A percentile compares a stretch with the other conserved stretches of the same genome.
phyloP scores from a whole-genome alignment of 2,797 vertebrate species.

The Diplodus puntazzo region DNA sequence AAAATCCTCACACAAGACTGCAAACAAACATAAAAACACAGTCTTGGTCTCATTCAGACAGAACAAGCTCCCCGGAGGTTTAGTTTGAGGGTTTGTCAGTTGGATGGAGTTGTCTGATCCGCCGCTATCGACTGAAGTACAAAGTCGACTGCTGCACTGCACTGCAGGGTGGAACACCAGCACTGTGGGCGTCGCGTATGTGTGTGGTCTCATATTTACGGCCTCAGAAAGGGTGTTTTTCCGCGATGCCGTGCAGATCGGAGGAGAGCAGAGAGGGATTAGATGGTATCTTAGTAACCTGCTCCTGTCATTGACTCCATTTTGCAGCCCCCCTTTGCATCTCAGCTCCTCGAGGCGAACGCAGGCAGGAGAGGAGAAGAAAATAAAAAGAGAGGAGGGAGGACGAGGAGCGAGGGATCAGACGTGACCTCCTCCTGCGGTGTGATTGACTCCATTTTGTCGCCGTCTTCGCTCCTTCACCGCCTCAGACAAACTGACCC shows the following conservation, averaged over 20 bases:
- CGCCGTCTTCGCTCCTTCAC: background rate
- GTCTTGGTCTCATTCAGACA: slow-evolving; percentile 25
- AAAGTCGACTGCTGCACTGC: slow-evolving; percentile 27
- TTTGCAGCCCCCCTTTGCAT: slow-evolving; percentile 42
- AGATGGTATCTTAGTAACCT: slow-evolving; percentile 60
- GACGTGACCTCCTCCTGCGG: slow-evolving; percentile 6
- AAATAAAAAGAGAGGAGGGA: background rate
- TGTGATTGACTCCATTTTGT: slow-evolving; percentile 38
- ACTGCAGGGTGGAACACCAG: slow-evolving; percentile 24
- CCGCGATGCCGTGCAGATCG: background rate
- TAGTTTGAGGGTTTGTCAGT: slow-evolving; percentile 38
- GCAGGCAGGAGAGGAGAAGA: slow-evolving; percentile 1
- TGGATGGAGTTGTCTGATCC: slow-evolving; percentile 55
- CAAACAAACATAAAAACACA: slow-evolving; percentile 39
- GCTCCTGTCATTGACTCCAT: slow-evolving; percentile 56
- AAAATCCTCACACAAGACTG: slow-evolving; percentile 18
- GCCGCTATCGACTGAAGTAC: slow-evolving; percentile 50
- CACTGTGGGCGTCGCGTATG: slow-evolving; percentile 10
- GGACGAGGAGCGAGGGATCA: slow-evolving; percentile 6
- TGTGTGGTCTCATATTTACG: slow-evolving; percentile 29
- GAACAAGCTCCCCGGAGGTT: slow-evolving; percentile 24
- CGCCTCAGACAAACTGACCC: background rate
- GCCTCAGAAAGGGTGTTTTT: slow-evolving; percentile 12
- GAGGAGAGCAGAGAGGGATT: slow-evolving; percentile 18
- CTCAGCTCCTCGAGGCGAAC: slow-evolving; percentile 8